Conservation (phyloP, 2,113 vertebrate species). For the Pantherophis guttatus region DNA sequence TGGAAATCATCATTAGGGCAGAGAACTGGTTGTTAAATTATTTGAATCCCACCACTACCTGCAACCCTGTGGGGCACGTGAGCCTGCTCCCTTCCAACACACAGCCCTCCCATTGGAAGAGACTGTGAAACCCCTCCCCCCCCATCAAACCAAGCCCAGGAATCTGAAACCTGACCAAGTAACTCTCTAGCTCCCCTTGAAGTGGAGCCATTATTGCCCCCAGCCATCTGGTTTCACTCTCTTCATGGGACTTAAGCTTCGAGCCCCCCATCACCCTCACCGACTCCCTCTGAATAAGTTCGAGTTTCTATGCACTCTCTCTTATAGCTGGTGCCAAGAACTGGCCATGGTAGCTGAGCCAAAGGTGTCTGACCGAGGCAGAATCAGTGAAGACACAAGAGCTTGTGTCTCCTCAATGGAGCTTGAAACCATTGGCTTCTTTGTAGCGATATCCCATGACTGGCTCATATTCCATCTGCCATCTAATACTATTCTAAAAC, state of each 20-base stretch:
- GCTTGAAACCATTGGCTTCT: neutral
- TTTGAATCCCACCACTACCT: neutral
- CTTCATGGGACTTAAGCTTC: neutral
- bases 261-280: neutral
- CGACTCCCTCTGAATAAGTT: neutral
- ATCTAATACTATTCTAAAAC: neutral
- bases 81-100: neutral
- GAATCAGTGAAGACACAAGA: neutral
- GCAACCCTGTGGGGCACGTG: neutral
- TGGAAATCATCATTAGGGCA: no score
- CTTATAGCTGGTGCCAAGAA: neutral
- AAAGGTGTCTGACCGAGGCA: neutral
- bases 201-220: neutral
- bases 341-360: neutral
- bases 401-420: no score
- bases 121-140: neutral
- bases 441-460: accelerated
- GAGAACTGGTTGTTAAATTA: no score
- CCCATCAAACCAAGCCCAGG: neutral
- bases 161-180: neutral
- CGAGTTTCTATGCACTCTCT: neutral
- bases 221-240: neutral
- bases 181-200: neutral
- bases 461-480: neutral
- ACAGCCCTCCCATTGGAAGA: neutral